Evolutionary conservation across 2,888 invertebrate species (phyloP).

Genomic region (Lasioglossum calceatum): DNA sequence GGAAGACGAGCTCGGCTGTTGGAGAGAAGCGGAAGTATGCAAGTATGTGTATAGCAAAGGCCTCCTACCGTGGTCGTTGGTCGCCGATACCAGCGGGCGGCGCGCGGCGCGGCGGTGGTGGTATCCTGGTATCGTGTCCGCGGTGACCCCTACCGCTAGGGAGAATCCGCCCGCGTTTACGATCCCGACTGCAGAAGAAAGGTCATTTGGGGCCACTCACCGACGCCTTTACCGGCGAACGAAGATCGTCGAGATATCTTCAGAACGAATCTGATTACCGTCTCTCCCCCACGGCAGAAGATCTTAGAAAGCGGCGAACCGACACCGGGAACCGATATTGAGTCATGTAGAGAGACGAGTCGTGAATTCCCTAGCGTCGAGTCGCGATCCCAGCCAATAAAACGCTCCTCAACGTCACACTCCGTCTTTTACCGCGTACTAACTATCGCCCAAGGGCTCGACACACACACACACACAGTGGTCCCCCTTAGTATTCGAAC

Average conservation of each 20-base stretch:
- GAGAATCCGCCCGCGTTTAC: slow-evolving; percentile 48
- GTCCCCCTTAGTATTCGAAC: too few species aligned
- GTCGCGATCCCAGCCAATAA: slow-evolving; percentile 4
- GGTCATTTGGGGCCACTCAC: slow-evolving; percentile 61
- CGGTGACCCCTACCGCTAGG: slow-evolving; percentile 46
- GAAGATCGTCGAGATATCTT: slow-evolving; percentile 55
- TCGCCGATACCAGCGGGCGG: background rate
- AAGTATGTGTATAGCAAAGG: background rate
- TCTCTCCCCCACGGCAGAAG: slow-evolving; percentile 35
- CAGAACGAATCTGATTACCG: slow-evolving; percentile 57
- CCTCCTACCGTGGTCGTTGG: slow-evolving; percentile 13
- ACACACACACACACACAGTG: background rate
- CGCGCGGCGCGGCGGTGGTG: background rate
- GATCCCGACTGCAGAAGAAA: slow-evolving; percentile 44
- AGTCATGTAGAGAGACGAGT: slow-evolving; percentile 45
- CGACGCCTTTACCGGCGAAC: slow-evolving; percentile 50
- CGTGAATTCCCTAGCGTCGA: slow-evolving; percentile 12
- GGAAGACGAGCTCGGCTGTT: slow-evolving; percentile 32
- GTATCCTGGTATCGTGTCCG: slow-evolving; percentile 32
- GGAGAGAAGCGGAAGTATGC: slow-evolving; percentile 47
- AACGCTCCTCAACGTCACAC: slow-evolving; percentile 12
- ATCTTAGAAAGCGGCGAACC: slow-evolving; percentile 55
- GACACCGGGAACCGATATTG: slow-evolving; percentile 51
- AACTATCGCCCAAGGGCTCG: background rate
- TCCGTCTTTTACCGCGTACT: background rate